Base-by-base conservation (phyloP, 1,140 invertebrate species). In the Ptiloglossa arizonensis region DNA sequence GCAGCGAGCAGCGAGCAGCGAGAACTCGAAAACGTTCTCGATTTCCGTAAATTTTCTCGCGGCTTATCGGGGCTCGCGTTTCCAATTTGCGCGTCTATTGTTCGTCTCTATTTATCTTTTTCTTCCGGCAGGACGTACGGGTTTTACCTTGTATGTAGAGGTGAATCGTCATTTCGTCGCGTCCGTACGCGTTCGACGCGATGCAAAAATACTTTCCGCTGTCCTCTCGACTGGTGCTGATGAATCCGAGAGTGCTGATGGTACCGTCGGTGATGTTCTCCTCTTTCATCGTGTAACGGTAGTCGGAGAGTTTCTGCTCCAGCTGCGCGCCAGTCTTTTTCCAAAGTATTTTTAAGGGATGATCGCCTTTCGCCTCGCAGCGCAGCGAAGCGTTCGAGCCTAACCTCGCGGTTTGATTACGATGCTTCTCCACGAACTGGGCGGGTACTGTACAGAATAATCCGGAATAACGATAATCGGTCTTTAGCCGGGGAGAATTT, bases 161-260 rank as follows among this genome's bases (percentile, higher is more conserved):
- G 86, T 97, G 96, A 88, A 98, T 97, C 29, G 95, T 96, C 94
- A 98, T 97, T 89, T 98, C 96, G 87, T 98, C 98, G 82, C 96
- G 95, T 27, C 98, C 98, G 87, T 98, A 97, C 56, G 95, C 94
- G 93, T 99, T 99, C 71, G 95, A 96, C 0, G 97, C 97, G 66
- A 95, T 93, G 91, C 98, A 99, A 27, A 97, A 96, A 89, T 98
- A 96, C 62, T 97, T 95, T 6, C 96, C 97, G 2, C 97, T 97
- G 92, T 99, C 98, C 84, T 96, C 96, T 46, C 97, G 93, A 77
- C 96, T 96, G 2, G 97, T 97, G 81, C 96, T 95, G 66, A 96
- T 93, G 66, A 99, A 96, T 66, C 95, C 94, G 60, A 99, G 93
- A 88, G 97, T 95, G 24, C 97, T 97, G 50, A 97, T 95, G 87